A percentile compares a stretch with the other conserved stretches of the same genome.
Evolutionary conservation across 2,888 invertebrate species (phyloP).

Genomic region (Athalia circularis): DNA sequence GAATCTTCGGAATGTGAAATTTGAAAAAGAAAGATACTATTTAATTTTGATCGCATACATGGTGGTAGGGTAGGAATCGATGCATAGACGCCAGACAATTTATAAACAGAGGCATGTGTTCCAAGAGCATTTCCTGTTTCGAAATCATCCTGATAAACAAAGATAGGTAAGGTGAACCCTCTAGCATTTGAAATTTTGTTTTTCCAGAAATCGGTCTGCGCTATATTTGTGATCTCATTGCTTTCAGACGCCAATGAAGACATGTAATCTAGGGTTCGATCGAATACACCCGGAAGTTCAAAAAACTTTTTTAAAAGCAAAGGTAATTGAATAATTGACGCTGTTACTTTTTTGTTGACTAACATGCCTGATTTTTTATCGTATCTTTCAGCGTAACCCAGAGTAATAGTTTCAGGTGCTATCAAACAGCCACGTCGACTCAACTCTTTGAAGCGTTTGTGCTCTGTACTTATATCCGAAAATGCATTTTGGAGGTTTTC

Average conservation of each 20-base stretch:
- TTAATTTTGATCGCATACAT: slow-evolving; percentile 40
- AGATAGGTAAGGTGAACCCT: slow-evolving; percentile 47
- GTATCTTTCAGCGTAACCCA: slow-evolving; percentile 26
- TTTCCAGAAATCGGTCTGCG: slow-evolving; percentile 48
- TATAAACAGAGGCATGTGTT: slow-evolving; percentile 49
- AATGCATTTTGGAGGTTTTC: slow-evolving; percentile 43
- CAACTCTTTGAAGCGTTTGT: slow-evolving; percentile 42
- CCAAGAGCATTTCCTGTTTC: slow-evolving; percentile 50
- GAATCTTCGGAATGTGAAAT: slow-evolving; percentile 46
- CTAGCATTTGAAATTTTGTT: slow-evolving; percentile 41
- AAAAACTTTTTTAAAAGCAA: slow-evolving; percentile 35
- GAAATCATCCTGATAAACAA: slow-evolving; percentile 48
- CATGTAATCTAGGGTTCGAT: slow-evolving; percentile 21
- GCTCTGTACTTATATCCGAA: slow-evolving; percentile 34
- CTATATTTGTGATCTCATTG: slow-evolving; percentile 36
- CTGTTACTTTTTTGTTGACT: slow-evolving; percentile 39
- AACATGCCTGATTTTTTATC: slow-evolving; percentile 31
- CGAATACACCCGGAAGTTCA: slow-evolving; percentile 33
- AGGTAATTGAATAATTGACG: slow-evolving; percentile 30
- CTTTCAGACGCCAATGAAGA: slow-evolving; percentile 6
- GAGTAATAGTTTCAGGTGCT: slow-evolving; percentile 36
- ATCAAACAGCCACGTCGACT: slow-evolving; percentile 33
- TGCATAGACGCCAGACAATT: slow-evolving; percentile 48
- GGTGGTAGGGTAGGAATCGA: slow-evolving; percentile 50
- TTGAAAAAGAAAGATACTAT: slow-evolving; percentile 48